These are phyloP conservation scores for Creontiades dilutus DNA, from an alignment of 2,888 invertebrate species.

Conservation along the genomic window DNA sequence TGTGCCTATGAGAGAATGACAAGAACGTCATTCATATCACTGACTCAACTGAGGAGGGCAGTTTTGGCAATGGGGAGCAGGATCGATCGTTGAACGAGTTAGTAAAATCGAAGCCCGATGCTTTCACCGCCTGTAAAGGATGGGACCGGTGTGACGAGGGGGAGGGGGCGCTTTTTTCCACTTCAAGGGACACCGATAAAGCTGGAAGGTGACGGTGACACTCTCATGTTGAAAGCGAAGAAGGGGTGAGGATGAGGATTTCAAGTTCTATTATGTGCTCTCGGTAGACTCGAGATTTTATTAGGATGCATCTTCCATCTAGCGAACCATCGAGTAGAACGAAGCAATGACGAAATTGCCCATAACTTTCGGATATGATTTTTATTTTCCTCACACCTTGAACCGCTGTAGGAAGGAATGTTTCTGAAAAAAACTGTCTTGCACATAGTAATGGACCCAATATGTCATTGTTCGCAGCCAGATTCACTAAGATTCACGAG, in stretches of 20 bases:
- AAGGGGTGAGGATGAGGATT: not conserved
- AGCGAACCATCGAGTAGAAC: not conserved
- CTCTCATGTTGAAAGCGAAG: not conserved
- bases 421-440: no score
- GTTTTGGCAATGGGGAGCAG: not conserved
- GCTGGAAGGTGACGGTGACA: not conserved
- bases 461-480: no score
- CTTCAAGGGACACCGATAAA: not conserved
- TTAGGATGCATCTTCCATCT: not conserved
- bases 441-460: no score
- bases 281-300: not conserved
- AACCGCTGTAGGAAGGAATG: no score
- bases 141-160: no score
- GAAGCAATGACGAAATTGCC: not conserved
- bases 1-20: no score
- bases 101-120: slow-evolving; percentile 1
- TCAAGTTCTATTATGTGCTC: not conserved
- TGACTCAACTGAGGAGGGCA: no score
- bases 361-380: no score
- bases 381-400: no score
- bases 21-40: no score
- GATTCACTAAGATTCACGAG: no score
- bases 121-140: not conserved
- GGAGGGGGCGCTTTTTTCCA: not conserved
- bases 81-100: slow-evolving; percentile 12